A percentile compares a stretch with the other conserved stretches of the same genome.
Conservation (phyloP, 2,113 vertebrate genomes). For the Myotis lucifugus region DNA sequence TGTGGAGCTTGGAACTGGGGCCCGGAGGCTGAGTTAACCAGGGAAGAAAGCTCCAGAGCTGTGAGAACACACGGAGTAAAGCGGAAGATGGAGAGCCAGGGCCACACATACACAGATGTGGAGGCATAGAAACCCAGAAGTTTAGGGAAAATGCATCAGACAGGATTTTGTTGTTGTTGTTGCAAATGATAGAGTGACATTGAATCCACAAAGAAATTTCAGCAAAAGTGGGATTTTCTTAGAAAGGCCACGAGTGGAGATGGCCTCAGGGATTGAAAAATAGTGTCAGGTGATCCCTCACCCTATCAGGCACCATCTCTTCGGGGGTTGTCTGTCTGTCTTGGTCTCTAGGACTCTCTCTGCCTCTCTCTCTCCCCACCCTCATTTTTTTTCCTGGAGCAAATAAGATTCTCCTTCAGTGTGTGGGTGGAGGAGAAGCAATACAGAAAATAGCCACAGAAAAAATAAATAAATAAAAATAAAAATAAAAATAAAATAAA, state of each 20-base stretch:
- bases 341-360: background rate
- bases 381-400: background rate
- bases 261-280: background rate
- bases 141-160: background rate
- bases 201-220: background rate
- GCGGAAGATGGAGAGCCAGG: background rate
- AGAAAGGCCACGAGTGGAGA: background rate
- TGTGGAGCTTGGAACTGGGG: background rate
- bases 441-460: background rate
- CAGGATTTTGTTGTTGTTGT: background rate
- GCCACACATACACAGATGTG: accelerated
- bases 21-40: background rate
- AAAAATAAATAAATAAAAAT: no score
- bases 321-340: background rate
- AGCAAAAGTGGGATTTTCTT: background rate
- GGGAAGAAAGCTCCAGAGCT: background rate
- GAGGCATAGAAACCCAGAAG: background rate
- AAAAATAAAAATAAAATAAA: no score
- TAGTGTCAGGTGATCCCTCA: background rate
- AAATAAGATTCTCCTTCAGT: background rate
- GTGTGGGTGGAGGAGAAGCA: background rate
- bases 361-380: background rate
- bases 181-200: background rate
- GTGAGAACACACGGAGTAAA: background rate
- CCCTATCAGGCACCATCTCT: background rate